Evolutionary conservation across 2,797 vertebrate species (phyloP), one percentile per base, ranked within the genome.

Genomic region (Anabacerthia variegaticeps): DNA sequence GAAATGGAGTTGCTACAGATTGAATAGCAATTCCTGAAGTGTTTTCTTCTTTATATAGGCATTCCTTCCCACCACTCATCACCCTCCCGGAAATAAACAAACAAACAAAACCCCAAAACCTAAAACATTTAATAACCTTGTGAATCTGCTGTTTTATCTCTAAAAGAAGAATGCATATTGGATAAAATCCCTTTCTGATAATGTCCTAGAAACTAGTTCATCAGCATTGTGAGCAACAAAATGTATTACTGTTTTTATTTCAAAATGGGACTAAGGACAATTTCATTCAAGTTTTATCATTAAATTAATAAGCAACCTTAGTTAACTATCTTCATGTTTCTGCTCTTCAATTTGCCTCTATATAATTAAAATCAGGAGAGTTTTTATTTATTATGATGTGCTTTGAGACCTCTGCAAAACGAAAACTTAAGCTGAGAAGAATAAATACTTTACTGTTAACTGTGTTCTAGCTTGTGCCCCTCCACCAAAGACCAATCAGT

Each of bases 51-150:
- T 59, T 66, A 37, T 24, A 80, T 55, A 63, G 22, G 59, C 9
- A n/a, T 0, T 1, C 0, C 0, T 8, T 19, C 7, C 2, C 9
- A 14, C 15, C 12, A 32, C 28, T 32, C 23, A 20, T 1, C 9
- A 6, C 1, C 0, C 8, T 2, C 8, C 1, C 5, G 11, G 52
- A 71, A 10, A 4, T 9, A 20, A 23, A 32, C 28, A 32, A 63
- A 43, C 14, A 14, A n/a, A 32, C 19, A 32, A 55, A 55, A 22
- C 54, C 54, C 54, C 32, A n/a, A 43, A 23, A 22, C 20, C 19
- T 39, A 43, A 63, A 63, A 63, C 34, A 87, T 39, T 55, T 73
- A 39, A 2, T 68, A 78, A 87, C 9, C 21, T 32, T 67, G 3
- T 81, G 52, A 96, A 65, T 59, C 14, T 85, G 51, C 26, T 85